phyloP scores from a whole-genome alignment of 2,113 vertebrate genomes.

The Pluvianellus socialis region DNA sequence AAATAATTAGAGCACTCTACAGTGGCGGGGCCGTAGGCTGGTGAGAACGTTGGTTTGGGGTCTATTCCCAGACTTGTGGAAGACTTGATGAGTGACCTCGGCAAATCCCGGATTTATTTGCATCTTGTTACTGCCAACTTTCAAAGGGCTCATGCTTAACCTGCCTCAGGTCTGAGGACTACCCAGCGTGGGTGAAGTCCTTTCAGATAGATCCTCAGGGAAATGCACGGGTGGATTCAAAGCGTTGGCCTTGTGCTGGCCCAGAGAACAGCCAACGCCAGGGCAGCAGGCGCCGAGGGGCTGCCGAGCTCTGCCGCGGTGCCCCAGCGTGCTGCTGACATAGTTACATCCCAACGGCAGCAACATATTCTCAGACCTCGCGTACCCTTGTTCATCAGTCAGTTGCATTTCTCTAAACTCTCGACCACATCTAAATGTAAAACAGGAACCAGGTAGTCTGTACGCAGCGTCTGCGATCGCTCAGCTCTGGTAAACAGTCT shows the following conservation, averaged over 20 bases:
- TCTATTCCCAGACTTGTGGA: not conserved
- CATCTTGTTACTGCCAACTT: not conserved
- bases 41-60: not conserved
- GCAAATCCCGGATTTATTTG: not conserved
- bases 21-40: not conserved
- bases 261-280: not conserved
- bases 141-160: not conserved
- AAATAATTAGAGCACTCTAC: not conserved
- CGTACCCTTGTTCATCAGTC: not conserved
- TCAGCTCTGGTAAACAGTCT: constrained; percentile 63
- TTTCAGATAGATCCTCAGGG: not conserved
- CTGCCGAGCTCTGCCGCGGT: accelerated
- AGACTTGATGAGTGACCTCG: not conserved
- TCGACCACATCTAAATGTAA: constrained; percentile 51
- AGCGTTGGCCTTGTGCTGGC: not conserved
- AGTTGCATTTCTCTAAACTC: constrained; percentile 66
- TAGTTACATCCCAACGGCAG: not conserved
- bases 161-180: not conserved
- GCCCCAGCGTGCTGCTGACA: accelerated
- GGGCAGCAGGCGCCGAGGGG: accelerated
- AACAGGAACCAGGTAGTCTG: constrained; percentile 68
- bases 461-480: constrained; percentile 14
- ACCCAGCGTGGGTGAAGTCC: not conserved
- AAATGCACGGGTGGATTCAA: not conserved
- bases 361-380: constrained; percentile 16